Evolutionary conservation across 2,797 vertebrate genomes (phyloP).

Genomic region (Epinephelus coioides): DNA sequence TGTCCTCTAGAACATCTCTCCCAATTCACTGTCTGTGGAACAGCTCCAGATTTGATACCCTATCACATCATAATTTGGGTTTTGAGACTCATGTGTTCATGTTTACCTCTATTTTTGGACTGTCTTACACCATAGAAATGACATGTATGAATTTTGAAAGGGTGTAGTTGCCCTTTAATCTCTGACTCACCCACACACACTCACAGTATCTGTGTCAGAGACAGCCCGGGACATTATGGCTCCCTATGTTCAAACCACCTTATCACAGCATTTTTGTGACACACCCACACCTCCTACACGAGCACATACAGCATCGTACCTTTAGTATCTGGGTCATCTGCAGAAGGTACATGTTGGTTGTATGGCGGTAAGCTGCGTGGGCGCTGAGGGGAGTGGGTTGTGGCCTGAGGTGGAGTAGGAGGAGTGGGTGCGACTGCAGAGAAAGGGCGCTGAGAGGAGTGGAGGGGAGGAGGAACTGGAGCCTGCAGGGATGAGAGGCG

Average conservation of each 20-base stretch:
- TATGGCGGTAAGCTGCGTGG: slow-evolving; percentile 67
- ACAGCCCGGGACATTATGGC: not conserved
- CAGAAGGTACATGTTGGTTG: slow-evolving; percentile 55
- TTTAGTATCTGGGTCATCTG: slow-evolving; percentile 83
- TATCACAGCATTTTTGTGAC: not conserved
- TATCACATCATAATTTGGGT: no score
- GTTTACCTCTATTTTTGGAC: no score
- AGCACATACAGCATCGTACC: slow-evolving; percentile 58
- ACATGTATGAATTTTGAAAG: no score
- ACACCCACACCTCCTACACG: not conserved
- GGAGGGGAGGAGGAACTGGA: slow-evolving; percentile 66
- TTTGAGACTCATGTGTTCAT: no score
- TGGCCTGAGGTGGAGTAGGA: slow-evolving; percentile 27
- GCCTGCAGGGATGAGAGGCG: slow-evolving; percentile 56
- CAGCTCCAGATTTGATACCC: no score
- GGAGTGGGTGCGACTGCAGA: slow-evolving; percentile 61
- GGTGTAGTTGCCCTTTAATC: not conserved
- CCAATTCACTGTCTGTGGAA: no score
- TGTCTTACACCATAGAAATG: no score
- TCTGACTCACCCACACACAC: not conserved
- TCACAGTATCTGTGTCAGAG: not conserved
- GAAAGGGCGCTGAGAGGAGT: not conserved
- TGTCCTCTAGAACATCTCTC: no score
- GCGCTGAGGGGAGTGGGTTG: slow-evolving; percentile 50
- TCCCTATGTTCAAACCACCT: not conserved